These are phyloP conservation scores for Arenaria interpres DNA, from an alignment of 2,113 vertebrate species.

Conservation along the genomic window DNA sequence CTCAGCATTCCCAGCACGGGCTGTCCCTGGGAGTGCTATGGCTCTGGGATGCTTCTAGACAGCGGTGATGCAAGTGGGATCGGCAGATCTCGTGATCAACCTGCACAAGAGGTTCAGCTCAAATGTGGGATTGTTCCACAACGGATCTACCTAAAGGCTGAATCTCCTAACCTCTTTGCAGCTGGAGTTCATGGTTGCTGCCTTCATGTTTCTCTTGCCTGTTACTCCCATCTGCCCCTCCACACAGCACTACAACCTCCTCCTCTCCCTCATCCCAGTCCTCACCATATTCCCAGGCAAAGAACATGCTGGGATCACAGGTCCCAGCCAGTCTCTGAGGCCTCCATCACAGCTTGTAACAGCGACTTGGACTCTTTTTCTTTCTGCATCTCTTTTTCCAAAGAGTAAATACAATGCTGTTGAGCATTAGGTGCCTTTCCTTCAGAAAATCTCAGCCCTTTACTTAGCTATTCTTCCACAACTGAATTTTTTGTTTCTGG, in stretches of 20 bases:
- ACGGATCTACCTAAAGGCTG: too few species aligned
- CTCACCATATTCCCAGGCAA: neutral
- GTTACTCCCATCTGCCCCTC: neutral
- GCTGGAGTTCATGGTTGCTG: neutral
- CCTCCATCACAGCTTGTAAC: neutral
- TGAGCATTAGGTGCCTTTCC: neutral
- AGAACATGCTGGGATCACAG: neutral
- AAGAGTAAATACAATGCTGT: neutral
- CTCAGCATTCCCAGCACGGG: neutral
- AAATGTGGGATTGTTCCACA: neutral
- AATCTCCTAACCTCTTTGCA: neutral
- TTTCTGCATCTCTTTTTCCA: neutral
- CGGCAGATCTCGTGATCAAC: neutral
- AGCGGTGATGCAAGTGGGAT: rapidly evolving
- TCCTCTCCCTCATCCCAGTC: neutral
- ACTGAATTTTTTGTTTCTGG: neutral
- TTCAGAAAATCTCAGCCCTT: neutral
- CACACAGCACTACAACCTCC: rapidly evolving
- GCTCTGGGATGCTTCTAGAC: neutral
- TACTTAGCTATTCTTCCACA: neutral
- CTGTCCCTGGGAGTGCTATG: neutral
- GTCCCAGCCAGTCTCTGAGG: neutral
- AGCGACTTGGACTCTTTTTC: neutral
- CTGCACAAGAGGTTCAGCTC: neutral
- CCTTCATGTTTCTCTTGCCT: neutral